These are phyloP conservation scores for Cotesia chilonis DNA, from an alignment of 1,140 invertebrate species.

Conservation along the genomic window DNA sequence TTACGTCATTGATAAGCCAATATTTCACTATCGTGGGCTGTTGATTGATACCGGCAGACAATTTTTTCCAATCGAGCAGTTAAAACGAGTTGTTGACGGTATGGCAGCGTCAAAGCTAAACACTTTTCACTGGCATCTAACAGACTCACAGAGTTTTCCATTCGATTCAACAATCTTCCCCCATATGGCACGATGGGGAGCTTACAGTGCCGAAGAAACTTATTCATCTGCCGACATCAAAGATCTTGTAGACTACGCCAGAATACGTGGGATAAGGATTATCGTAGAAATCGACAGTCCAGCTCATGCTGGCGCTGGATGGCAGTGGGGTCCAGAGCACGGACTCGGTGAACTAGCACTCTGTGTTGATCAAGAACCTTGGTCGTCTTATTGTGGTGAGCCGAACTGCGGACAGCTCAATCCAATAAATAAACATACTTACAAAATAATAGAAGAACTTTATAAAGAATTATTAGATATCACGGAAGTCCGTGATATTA, in stretches of 20 bases:
- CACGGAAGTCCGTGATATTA: slow-evolving; percentile 69
- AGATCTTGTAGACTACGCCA: slow-evolving; percentile 76
- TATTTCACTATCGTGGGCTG: slow-evolving; percentile 76
- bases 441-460: slow-evolving; percentile 73
- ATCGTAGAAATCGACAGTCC: slow-evolving; percentile 87
- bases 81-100: slow-evolving; percentile 78
- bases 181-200: slow-evolving; percentile 78
- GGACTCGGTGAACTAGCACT: slow-evolving; percentile 76
- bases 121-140: slow-evolving; percentile 90
- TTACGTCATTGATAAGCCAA: slow-evolving; percentile 74
- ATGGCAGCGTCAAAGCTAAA: slow-evolving; percentile 87
- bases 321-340: slow-evolving; percentile 78
- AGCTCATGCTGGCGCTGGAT: slow-evolving; percentile 83
- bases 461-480: slow-evolving; percentile 66
- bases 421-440: slow-evolving; percentile 79
- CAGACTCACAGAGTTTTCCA: slow-evolving; percentile 87
- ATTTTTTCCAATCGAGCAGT: slow-evolving; percentile 72
- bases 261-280: slow-evolving; percentile 76
- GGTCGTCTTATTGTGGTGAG: slow-evolving; percentile 79
- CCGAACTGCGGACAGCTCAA: slow-evolving; percentile 88
- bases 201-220: slow-evolving; percentile 73
- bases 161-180: slow-evolving; percentile 77
- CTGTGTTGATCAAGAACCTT: slow-evolving; percentile 78
- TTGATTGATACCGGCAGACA: slow-evolving; percentile 81
- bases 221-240: slow-evolving; percentile 77